Evolutionary conservation across 2,888 invertebrate species (phyloP).

Genomic region (Scaptodrosophila latifasciaeformis): DNA sequence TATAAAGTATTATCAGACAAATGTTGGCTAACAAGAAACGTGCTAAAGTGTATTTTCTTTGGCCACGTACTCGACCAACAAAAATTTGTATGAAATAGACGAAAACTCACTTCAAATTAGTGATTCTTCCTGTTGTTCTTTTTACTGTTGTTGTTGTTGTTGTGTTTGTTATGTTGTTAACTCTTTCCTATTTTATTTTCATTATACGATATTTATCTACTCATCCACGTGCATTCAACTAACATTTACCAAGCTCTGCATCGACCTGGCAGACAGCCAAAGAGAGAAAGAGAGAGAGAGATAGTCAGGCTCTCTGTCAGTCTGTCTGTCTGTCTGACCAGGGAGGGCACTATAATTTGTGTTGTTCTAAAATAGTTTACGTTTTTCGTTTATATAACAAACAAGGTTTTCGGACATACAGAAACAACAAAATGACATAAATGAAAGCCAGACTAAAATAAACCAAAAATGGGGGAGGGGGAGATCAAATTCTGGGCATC

Average conservation of each 20-base stretch:
- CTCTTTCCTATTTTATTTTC: conserved; percentile 58
- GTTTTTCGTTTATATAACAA: conserved; percentile 50
- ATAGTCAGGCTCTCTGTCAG: conserved; percentile 19
- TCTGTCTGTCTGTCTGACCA: conserved; percentile 5
- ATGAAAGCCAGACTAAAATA: neutral
- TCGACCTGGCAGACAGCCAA: conserved; percentile 6
- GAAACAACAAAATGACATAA: neutral
- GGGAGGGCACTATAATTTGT: conserved; percentile 33
- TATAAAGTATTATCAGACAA: no score
- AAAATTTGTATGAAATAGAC: conserved; percentile 28
- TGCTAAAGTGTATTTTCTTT: conserved; percentile 69
- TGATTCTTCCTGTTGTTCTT: conserved; percentile 21
- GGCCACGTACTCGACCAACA: conserved; percentile 46
- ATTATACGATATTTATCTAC: conserved; percentile 70
- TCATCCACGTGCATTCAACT: conserved; percentile 72
- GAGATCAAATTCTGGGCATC: neutral
- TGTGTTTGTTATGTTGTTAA: conserved; percentile 21
- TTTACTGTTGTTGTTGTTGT: conserved; percentile 30
- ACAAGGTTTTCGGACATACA: conserved; percentile 14
- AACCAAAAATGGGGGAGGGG: neutral
- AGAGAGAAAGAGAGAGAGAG: neutral
- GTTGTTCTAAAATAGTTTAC: conserved; percentile 50
- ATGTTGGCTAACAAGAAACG: conserved; percentile 63
- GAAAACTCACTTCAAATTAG: conserved; percentile 59
- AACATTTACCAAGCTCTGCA: conserved; percentile 49